Evolutionary conservation across 2,888 invertebrate species (phyloP), one percentile per base, ranked within the genome.

Genomic region (Mallateleia sp.): DNA sequence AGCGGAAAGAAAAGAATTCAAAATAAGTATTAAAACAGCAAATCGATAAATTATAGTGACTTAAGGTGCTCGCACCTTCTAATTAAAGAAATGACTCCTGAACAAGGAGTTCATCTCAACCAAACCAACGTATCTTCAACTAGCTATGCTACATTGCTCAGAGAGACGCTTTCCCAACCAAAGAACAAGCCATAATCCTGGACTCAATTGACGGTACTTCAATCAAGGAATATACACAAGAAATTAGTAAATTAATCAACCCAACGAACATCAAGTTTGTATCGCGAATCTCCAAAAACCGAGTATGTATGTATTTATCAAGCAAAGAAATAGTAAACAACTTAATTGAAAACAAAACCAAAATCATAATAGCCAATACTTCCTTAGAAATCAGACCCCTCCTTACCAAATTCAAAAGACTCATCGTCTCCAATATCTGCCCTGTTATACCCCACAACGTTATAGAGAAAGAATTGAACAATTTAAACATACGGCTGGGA

Each of bases 391-490:
- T 89, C 1, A 67, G 80, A 58, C 89, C 89, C 0, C 67, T 89
- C 0, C 52, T 87, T 9, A 54, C 54, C 0, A 81, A 85, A 82
- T 25, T 34, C 5, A 50, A 87, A 62, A 52, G 88, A 34, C 45
- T 87, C 0, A 82, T 89, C 0, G 11, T 89, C 0, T 91, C 88
- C 9, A 91, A 90, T 62, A 87, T 88, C 0, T 87, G 85, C 52
- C 89, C 89, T 6, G 81, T 88, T 0, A 90, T 89, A 3, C 88
- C 89, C 7, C 72, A 90, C 54, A 50, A 11, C 1, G 38, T 77
- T 18, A 74, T 91, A 24, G 78, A 67, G 72, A 66, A 86, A 24
- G 25, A 78, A 20, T 45, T 90, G n/a, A 56, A 18, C 6, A 64
- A 89, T 9, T 14, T 66, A 18, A 78, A 84, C 7, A 74, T 90